A percentile compares a stretch with the other conserved stretches of the same genome.
Evolutionary conservation across 2,888 invertebrate genomes (phyloP).

Genomic region (Eristalis pertinax): DNA sequence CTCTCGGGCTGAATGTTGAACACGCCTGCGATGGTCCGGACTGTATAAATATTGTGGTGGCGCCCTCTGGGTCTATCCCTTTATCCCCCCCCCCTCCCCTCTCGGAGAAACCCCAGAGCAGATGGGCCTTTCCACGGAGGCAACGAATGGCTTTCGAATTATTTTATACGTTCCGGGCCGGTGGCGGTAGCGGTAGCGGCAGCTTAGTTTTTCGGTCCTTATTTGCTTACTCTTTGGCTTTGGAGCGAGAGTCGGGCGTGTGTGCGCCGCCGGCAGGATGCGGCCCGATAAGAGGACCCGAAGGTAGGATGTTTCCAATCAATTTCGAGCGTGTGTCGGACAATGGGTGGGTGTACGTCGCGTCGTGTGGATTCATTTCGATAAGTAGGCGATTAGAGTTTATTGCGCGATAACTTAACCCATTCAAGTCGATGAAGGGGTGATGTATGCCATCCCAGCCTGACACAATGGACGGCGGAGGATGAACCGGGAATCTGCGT

Average conservation of each 20-base stretch:
- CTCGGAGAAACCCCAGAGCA: neutral
- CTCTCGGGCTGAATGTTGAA: neutral
- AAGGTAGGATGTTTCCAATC: constrained; percentile 39
- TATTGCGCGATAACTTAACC: constrained; percentile 39
- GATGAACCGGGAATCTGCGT: neutral
- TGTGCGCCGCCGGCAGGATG: neutral
- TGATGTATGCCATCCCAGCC: neutral
- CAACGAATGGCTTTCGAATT: constrained; percentile 33
- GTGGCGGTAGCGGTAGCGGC: neutral
- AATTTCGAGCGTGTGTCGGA: constrained; percentile 8
- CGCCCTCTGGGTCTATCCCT: constrained; percentile 9
- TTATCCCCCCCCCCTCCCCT: neutral
- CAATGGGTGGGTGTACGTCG: neutral
- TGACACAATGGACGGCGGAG: neutral
- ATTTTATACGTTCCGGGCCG: constrained; percentile 17
- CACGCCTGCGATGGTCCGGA: constrained; percentile 2
- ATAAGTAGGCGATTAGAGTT: constrained; percentile 44
- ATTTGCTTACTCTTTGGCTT: constrained; percentile 24
- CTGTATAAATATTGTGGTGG: constrained; percentile 24
- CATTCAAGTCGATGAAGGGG: constrained; percentile 24
- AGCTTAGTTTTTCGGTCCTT: constrained; percentile 1
- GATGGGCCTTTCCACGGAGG: constrained; percentile 3
- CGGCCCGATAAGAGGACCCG: neutral
- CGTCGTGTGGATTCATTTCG: constrained; percentile 35
- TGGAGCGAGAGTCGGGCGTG: neutral